phyloP scores from a whole-genome alignment of 2,113 vertebrate genomes.

The Microcebus jonahi region DNA sequence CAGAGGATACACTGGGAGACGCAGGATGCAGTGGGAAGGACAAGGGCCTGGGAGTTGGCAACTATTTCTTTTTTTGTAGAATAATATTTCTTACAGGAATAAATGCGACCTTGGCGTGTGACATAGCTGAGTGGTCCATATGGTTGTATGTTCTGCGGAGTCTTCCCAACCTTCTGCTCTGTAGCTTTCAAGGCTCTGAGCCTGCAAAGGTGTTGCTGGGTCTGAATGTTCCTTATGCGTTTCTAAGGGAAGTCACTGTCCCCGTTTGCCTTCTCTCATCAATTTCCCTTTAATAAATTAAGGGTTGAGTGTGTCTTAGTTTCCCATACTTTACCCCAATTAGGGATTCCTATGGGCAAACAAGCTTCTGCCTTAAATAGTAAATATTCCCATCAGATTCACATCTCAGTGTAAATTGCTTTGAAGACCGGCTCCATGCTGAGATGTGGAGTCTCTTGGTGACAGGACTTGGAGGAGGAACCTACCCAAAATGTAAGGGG shows the following conservation, averaged over 20 bases:
- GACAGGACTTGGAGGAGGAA: background rate
- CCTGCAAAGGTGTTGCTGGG: background rate
- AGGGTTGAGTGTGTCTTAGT: background rate
- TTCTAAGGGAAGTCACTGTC: background rate
- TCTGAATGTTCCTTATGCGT: background rate
- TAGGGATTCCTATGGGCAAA: slow-evolving; percentile 25
- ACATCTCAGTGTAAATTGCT: background rate
- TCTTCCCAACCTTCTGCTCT: background rate
- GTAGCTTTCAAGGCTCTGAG: background rate
- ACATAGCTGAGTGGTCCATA: background rate
- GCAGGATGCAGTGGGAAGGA: background rate
- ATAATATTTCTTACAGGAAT: background rate
- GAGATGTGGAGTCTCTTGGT: background rate
- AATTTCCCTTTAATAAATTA: background rate
- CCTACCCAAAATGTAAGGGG: background rate
- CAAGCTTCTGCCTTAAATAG: background rate
- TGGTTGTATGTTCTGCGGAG: background rate
- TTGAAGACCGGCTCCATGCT: background rate
- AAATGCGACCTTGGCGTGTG: background rate
- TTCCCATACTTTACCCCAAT: background rate
- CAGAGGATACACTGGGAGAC: background rate
- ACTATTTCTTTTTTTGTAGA: background rate
- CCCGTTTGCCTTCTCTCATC: background rate
- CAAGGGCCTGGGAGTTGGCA: background rate
- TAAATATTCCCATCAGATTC: background rate